Conservation (phyloP, 2,888 invertebrate genomes). For the Neoaliturus tenellus region DNA sequence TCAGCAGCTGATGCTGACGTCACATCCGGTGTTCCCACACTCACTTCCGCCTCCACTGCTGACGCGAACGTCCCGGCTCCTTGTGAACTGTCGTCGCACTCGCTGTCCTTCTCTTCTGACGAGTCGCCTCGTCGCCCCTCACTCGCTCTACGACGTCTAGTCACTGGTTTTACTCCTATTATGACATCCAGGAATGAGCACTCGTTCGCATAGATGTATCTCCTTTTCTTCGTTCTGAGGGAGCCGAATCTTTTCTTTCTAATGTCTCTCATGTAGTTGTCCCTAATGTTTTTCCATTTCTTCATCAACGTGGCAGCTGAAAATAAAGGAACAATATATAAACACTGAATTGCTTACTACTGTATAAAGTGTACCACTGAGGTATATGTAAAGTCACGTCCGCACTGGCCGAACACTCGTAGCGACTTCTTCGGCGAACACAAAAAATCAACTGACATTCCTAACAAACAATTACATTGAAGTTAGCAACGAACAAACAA, state of each 20-base stretch:
- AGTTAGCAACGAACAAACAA: too few relatives aligned
- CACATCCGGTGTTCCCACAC: not conserved
- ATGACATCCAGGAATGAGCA: not conserved
- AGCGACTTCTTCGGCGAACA: too few relatives aligned
- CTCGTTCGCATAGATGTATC: not conserved
- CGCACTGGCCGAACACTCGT: too few relatives aligned
- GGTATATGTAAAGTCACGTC: too few relatives aligned
- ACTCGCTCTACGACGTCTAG: too few relatives aligned
- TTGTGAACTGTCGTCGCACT: not conserved
- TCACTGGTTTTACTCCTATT: too few relatives aligned
- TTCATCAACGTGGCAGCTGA: not conserved
- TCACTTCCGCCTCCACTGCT: not conserved
- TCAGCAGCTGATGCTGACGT: not conserved
- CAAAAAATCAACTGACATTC: too few relatives aligned
- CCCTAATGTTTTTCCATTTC: conserved; percentile 14
- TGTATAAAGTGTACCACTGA: too few relatives aligned
- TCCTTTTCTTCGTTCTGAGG: not conserved
- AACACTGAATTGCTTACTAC: too few relatives aligned
- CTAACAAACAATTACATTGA: too few relatives aligned
- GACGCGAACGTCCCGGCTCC: not conserved
- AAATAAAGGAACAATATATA: too few relatives aligned
- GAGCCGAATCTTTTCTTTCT: too few relatives aligned
- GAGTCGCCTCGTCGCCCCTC: not conserved
- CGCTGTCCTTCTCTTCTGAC: not conserved
- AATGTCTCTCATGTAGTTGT: not conserved